Base-by-base conservation (phyloP, 2,113 vertebrate genomes). In the Sardina pilchardus region DNA sequence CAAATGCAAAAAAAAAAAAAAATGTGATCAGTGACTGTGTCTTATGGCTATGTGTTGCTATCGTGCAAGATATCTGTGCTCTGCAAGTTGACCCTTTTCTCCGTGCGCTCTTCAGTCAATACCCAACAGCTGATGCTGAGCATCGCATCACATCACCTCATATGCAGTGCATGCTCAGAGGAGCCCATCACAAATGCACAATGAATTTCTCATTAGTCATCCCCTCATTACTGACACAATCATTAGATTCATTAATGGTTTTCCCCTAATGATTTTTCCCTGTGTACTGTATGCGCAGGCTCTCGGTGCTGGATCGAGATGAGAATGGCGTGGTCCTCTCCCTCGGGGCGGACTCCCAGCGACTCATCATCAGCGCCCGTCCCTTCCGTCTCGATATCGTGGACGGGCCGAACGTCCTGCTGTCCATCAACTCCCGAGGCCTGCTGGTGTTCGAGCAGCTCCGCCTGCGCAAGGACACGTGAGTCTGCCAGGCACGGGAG, bases 381-480 rank as follows among this genome's bases (percentile, higher is more conserved):
- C 97, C 97, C 0, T 99, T 99, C 91, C 95, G 97, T 4, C 92
- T 99, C 88, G 97, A 99, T 91, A 94, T 99, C 81, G 90, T 98
- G 89, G 96, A 96, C 53, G 96, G 94, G 14, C 93, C 93, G 0
- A 94, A 96, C 21, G 95, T 98, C 85, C 93, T 99, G 88, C 93
- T 98, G 90, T 98, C 97, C 14, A 93, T 99, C 84, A 99, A 99
- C 88, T 96, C 97, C 0, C 96, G 97, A 0, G 97, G 97, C 81
- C 96, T 99, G 67, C 91, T 98, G 88, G 92, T 93, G 34, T 97
- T 98, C 9, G 97, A 99, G 91, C 97, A 97, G 83, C 95, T 97
- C 88, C 94, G 96, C 85, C 94, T 93, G 45, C 96, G 96, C 91
- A 96, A 96, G 95, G 96, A 97, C 96, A 97, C 97, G 97, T 98